phyloP scores from a whole-genome alignment of 2,888 invertebrate species.

The Pasiphila rectangulata region DNA sequence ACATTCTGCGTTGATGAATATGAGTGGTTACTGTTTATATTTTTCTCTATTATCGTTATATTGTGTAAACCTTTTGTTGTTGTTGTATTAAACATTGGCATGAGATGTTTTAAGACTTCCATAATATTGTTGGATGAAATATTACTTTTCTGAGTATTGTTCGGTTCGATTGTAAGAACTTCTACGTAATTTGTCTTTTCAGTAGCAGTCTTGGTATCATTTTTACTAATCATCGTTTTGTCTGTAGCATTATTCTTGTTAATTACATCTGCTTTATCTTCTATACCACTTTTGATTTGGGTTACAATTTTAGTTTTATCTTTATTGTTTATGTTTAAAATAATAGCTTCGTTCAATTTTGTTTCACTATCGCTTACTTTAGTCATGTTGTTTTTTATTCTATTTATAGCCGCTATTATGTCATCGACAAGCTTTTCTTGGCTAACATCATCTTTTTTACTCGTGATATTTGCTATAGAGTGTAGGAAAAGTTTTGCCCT shows the following conservation, averaged over 20 bases:
- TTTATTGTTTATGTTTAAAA: conserved; percentile 48
- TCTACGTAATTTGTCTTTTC: conserved; percentile 60
- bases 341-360: conserved; percentile 66
- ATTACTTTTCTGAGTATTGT: conserved; percentile 52
- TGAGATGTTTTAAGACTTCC: conserved; percentile 69
- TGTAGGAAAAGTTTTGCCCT: conserved; percentile 79
- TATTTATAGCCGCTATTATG: conserved; percentile 71
- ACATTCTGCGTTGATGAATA: conserved; percentile 64
- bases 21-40: conserved; percentile 62
- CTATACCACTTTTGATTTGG: conserved; percentile 62
- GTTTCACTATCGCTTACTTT: conserved; percentile 48
- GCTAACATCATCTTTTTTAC: conserved; percentile 48
- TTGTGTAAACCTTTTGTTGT: conserved; percentile 68
- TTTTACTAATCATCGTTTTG: conserved; percentile 20
- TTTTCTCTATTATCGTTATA: conserved; percentile 69
- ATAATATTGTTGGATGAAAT: conserved; percentile 61
- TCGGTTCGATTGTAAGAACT: conserved; percentile 68
- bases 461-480: conserved; percentile 78
- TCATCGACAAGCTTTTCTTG: conserved; percentile 66
- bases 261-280: conserved; percentile 53
- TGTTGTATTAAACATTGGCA: conserved; percentile 69
- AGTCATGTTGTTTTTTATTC: conserved; percentile 65
- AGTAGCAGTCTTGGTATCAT: conserved; percentile 31
- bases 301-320: conserved; percentile 33
- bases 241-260: conserved; percentile 31